Base-by-base conservation (phyloP, 2,797 vertebrate species). In the Rhynchotus rufescens region DNA sequence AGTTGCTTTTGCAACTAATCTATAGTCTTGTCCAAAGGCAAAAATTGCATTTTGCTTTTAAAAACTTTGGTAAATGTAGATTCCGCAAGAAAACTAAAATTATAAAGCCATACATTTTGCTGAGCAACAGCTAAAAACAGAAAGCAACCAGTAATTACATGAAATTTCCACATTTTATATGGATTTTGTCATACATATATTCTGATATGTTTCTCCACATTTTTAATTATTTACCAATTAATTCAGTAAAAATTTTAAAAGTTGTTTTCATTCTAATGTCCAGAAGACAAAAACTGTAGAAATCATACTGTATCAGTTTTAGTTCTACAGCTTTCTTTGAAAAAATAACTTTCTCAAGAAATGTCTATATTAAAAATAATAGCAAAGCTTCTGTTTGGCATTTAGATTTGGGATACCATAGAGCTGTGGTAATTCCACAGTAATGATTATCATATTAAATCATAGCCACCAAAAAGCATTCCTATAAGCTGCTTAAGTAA, bases 401-500 rank as follows among this genome's bases (percentile, higher is more conserved):
- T 38, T 86, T 49, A 66, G 40, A 77, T 79, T 57, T 88, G 30
- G 26, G 67, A 90, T 87, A 68, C 42, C 59, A 76, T 12, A 89
- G 21, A 30, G 67, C 40, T 89, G 59, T 23, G 79, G 56, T 61
- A 89, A 90, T 81, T 67, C 47, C 80, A 83, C 44, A 76, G 19
- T 36, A 87, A 93, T 38, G 12, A 85, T 83, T 84, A 89, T 85
- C 60, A 76, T 36, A 73, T 81, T 92, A 87, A 85, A 78, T 73
- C 40, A 61, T 4, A 21, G 44, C 22, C 69, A 61, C 59, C 77
- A 94, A 62, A 75, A 69, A 73, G 10, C 34, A 40, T 65, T 80
- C 82, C 23, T 22, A 22, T 45, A 34, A 49, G 65, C 10, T 80
- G 36, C 42, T 59, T 80, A 91, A 93, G 83, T 82, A 90, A 92